A percentile compares a stretch with the other conserved stretches of the same genome.
phyloP scores from a whole-genome alignment of 2,113 vertebrate genomes.

The Clinocottus analis region DNA sequence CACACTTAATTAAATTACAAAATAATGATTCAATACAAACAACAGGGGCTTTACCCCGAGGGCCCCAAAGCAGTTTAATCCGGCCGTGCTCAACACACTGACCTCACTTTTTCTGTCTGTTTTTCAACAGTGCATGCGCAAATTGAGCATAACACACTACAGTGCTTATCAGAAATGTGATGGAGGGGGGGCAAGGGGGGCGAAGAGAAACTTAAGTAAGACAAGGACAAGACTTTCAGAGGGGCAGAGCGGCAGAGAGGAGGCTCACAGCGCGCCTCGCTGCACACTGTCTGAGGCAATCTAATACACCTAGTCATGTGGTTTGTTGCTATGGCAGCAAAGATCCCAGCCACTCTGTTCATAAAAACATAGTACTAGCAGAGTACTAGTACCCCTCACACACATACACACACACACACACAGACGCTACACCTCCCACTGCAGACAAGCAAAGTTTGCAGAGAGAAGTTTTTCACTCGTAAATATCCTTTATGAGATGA shows the following conservation, averaged over 20 bases:
- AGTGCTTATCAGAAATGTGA: slow-evolving; percentile 30
- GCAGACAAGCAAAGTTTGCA: slow-evolving; percentile 53
- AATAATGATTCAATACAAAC: background rate
- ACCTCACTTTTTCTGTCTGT: slow-evolving; percentile 12
- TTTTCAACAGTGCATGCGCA: slow-evolving; percentile 2
- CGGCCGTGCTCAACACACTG: slow-evolving; percentile 1
- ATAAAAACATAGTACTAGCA: slow-evolving; percentile 86
- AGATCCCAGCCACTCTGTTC: slow-evolving; percentile 89
- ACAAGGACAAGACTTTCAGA: slow-evolving; percentile 87
- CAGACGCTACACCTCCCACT: slow-evolving; percentile 46
- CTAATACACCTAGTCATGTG: slow-evolving; percentile 99
- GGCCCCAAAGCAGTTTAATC: slow-evolving; percentile 12
- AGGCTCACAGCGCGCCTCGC: slow-evolving; percentile 84
- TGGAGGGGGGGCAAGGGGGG: background rate
- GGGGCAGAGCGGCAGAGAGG: slow-evolving; percentile 82
- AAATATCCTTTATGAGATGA: slow-evolving; percentile 54
- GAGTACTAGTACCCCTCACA: slow-evolving; percentile 10
- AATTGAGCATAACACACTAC: slow-evolving; percentile 27
- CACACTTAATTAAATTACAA: background rate
- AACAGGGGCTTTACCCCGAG: slow-evolving; percentile 9
- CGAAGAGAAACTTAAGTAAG: slow-evolving; percentile 68
- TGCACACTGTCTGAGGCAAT: slow-evolving; percentile 88
- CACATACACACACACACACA: background rate
- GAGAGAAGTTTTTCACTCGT: slow-evolving; percentile 47
- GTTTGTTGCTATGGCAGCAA: slow-evolving; percentile 93